These are phyloP conservation scores for Andrena trimmerana DNA, from an alignment of 2,888 invertebrate species.

Conservation along the genomic window DNA sequence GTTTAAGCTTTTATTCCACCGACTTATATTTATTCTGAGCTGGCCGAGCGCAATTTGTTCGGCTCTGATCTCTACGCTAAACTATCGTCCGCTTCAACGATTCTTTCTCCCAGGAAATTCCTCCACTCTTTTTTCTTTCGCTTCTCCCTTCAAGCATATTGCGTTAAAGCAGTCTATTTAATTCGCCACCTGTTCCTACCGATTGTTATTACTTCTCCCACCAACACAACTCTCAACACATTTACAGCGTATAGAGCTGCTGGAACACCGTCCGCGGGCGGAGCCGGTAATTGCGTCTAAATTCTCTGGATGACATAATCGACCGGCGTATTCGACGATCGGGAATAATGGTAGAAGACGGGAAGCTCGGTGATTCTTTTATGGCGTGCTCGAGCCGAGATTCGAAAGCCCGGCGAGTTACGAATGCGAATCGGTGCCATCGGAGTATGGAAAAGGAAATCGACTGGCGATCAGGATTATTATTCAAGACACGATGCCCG, in stretches of 20 bases:
- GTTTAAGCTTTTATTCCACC: constrained; percentile 80
- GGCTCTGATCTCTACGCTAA: constrained; percentile 10
- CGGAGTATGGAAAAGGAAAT: constrained; percentile 79
- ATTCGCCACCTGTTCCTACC: too few relatives aligned
- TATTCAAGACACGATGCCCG: constrained; percentile 82
- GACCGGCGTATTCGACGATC: background rate
- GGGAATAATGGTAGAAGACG: constrained; percentile 7
- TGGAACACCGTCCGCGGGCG: background rate
- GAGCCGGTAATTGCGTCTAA: background rate
- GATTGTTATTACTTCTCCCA: too few relatives aligned
- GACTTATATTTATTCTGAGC: constrained; percentile 71
- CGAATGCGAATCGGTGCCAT: constrained; percentile 62
- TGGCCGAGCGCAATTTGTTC: constrained; percentile 50
- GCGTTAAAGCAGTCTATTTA: too few relatives aligned
- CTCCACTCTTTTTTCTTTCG: background rate
- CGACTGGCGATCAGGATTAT: constrained; percentile 76
- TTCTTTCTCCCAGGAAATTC: background rate
- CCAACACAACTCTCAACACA: too few relatives aligned
- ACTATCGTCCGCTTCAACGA: constrained; percentile 12
- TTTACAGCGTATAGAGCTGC: too few relatives aligned
- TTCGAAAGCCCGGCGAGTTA: constrained; percentile 63
- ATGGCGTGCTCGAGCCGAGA: constrained; percentile 60
- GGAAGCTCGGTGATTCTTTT: constrained; percentile 57
- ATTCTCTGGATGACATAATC: constrained; percentile 44
- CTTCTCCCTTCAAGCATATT: background rate